Evolutionary conservation across 2,113 vertebrate genomes (phyloP), one percentile per base, ranked within the genome.

Genomic region (Tragelaphus imberbis): DNA sequence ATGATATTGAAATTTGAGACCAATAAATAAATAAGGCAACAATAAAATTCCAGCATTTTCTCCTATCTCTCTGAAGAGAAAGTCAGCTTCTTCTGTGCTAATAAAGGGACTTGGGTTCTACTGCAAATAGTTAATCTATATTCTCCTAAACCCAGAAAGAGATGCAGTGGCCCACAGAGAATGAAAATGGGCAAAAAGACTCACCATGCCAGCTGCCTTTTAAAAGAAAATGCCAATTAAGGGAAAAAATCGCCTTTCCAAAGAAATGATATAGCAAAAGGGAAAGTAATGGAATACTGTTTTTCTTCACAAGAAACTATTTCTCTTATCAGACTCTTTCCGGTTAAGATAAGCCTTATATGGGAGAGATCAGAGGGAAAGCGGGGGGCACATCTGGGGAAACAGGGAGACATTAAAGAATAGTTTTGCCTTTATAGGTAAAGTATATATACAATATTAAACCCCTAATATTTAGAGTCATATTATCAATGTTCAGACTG

Each of bases 301-400:
- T 33, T 85, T 88, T 91, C 82, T 97, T 91, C 55, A 93, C 81
- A 97, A 75, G 47, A 97, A 97, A 85, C 23, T 28, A 47, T 56
- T 93, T 92, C 79, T 91, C 55, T 94, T 82, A 88, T 58, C 51
- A 82, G 36, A 88, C 65, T 61, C 86, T 77, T 75, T 56, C 79
- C 49, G 75, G 58, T 96, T 87, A 65, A 65, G 51, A 44, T 86
- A 88, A 97, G 80, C 6, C 56, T 56, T 53, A 0, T 16, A 23
- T 81, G 55, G 88, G 53, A 75, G 80, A 84, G 49, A 25, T 28
- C 75, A 27, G n/a, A 51, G n/a, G 53, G 33, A 75, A 90, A 81
- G 28, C 65, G 12, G 17, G 17, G 25, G 3, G 27, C n/a, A 58
- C 53, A 13, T 47, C 36, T 75, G 11, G 59, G 65, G n/a, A 92